Conservation (phyloP, 2,888 invertebrate genomes). For the Caradrina kadenii region DNA sequence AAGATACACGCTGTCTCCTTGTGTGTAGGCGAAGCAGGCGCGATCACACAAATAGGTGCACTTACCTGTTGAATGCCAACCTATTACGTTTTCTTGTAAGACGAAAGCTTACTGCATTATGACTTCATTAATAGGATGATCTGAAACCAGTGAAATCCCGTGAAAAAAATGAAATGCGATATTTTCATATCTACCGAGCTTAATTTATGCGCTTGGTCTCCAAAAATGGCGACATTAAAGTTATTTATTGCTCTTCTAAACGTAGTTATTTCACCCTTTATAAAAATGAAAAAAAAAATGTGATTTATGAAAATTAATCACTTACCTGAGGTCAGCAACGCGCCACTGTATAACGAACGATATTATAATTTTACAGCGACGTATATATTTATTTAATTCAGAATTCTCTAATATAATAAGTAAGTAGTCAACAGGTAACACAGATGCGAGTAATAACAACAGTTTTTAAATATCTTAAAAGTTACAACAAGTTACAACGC, state of each 20-base stretch:
- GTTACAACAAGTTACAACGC: slow-evolving; percentile 84
- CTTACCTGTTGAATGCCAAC: slow-evolving; percentile 64
- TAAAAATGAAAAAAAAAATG: slow-evolving; percentile 35
- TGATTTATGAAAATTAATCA: slow-evolving; percentile 32
- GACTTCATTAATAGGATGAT: slow-evolving; percentile 18
- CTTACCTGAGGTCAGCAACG: slow-evolving; percentile 75
- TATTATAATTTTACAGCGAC: slow-evolving; percentile 78
- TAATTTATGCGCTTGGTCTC: slow-evolving; percentile 19
- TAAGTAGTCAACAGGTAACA: slow-evolving; percentile 89
- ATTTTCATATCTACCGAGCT: slow-evolving; percentile 11
- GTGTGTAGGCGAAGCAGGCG: slow-evolving; percentile 16
- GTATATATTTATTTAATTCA: slow-evolving; percentile 76
- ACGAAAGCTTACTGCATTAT: slow-evolving; percentile 4
- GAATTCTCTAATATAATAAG: slow-evolving; percentile 81
- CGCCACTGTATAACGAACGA: slow-evolving; percentile 66
- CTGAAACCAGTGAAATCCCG: slow-evolving; percentile 6
- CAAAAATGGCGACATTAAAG: slow-evolving; percentile 36
- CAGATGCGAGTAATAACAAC: slow-evolving; percentile 88
- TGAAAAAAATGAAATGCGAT: not conserved
- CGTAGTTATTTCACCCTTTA: slow-evolving; percentile 38
- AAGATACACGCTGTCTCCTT: slow-evolving; percentile 31
- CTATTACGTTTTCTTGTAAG: slow-evolving; percentile 38
- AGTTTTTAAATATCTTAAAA: slow-evolving; percentile 87
- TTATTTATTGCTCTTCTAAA: slow-evolving; percentile 36
- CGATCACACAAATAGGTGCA: slow-evolving; percentile 36